phyloP scores from a whole-genome alignment of 1,140 invertebrate species.

The Musca domestica region DNA sequence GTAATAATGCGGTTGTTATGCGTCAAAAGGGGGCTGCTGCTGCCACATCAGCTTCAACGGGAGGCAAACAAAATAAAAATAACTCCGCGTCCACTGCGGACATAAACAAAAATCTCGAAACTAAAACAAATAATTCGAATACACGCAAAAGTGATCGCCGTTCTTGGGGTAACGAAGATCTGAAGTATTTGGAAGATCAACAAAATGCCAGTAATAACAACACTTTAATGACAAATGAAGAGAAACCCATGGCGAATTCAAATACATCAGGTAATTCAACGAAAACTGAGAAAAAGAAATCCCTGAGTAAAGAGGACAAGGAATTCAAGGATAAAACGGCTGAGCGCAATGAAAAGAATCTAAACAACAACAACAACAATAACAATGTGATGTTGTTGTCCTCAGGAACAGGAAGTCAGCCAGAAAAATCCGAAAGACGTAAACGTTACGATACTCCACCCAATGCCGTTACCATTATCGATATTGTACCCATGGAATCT shows the following conservation, averaged over 20 bases:
- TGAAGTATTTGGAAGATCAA: conserved; percentile 44
- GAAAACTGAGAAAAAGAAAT: conserved; percentile 17
- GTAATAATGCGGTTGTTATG: conserved; percentile 52
- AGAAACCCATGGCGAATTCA: conserved; percentile 23
- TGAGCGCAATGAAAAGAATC: conserved; percentile 14
- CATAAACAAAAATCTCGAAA: conserved; percentile 27
- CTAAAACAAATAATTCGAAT: conserved; percentile 28
- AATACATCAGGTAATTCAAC: conserved; percentile 17
- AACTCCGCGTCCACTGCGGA: conserved; percentile 25
- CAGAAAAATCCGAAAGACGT: conserved; percentile 25
- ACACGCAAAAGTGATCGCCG: conserved; percentile 56
- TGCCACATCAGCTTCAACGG: neutral
- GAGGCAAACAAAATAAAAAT: conserved; percentile 24
- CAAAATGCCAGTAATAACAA: conserved; percentile 17
- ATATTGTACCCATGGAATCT: conserved; percentile 29
- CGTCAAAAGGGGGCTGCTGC: conserved; percentile 44
- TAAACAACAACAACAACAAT: conserved; percentile 24
- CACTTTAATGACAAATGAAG: neutral
- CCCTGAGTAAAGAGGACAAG: conserved; percentile 12
- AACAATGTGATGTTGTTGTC: conserved; percentile 1
- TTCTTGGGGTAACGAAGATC: conserved; percentile 64
- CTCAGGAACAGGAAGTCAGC: conserved; percentile 17
- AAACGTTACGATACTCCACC: conserved; percentile 25
- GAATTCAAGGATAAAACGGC: conserved; percentile 15
- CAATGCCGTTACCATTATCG: conserved; percentile 20